phyloP scores from a whole-genome alignment of 2,797 vertebrate genomes.

The Pangasius djambal region DNA sequence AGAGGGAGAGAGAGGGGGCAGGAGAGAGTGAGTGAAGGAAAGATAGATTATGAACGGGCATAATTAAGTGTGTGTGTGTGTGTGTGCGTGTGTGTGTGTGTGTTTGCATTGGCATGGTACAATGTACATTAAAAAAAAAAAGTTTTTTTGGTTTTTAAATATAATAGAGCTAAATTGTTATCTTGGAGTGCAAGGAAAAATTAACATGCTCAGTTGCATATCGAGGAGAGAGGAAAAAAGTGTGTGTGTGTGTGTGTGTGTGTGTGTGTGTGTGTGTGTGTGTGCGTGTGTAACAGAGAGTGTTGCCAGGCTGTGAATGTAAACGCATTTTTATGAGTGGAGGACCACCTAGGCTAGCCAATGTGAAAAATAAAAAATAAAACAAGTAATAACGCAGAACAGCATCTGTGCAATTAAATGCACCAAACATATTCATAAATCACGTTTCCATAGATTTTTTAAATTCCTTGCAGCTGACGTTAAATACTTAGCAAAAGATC shows the following conservation, averaged over 20 bases:
- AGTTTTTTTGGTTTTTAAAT: too few species aligned
- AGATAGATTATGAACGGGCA: too few species aligned
- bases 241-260: slow-evolving; percentile 13
- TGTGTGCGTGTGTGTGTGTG: too few species aligned
- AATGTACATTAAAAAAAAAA: too few species aligned
- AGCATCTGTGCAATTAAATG: background rate
- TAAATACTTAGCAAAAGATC: background rate
- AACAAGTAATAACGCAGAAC: background rate
- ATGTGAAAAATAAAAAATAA: background rate
- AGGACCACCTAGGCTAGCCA: slow-evolving; percentile 17
- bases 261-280: slow-evolving; percentile 4
- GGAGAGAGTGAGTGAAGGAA: too few species aligned
- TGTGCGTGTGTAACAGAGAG: background rate
- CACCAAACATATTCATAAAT: background rate
- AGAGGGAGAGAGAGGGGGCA: too few species aligned
- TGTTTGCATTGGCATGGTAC: too few species aligned
- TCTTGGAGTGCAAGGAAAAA: too few species aligned
- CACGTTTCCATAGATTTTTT: background rate
- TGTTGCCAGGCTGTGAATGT: slow-evolving; percentile 23
- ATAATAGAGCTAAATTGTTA: too few species aligned
- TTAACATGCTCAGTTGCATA: too few species aligned
- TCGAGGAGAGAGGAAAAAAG: background rate
- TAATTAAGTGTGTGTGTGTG: background rate
- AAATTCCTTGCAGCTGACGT: background rate
- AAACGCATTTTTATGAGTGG: slow-evolving; percentile 44